A percentile compares a stretch with the other conserved stretches of the same genome.
phyloP scores from a whole-genome alignment of 53 echinoderm and acorn worm species.

The Echinometra lucunter region DNA sequence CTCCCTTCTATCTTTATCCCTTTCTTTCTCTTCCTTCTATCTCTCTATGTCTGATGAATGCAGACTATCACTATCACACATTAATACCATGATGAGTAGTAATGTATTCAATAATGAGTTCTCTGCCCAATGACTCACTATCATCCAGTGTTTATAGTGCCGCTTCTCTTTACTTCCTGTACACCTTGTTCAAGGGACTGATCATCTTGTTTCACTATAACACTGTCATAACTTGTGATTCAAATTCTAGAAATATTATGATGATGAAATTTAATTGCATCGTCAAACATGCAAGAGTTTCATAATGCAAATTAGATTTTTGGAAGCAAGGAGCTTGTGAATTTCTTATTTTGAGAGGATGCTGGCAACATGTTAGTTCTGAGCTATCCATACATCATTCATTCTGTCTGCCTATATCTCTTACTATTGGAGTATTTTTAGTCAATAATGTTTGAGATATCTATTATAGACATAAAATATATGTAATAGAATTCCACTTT shows the following conservation, averaged over 20 bases:
- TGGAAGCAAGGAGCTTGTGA: too few relatives aligned
- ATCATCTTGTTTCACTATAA: background rate
- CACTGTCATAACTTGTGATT: background rate
- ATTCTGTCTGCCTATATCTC: background rate
- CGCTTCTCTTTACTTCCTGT: background rate
- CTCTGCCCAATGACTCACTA: background rate
- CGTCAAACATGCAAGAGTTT: too few relatives aligned
- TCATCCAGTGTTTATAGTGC: background rate
- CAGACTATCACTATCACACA: constrained; percentile 36
- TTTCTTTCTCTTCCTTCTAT: background rate
- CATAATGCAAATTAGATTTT: too few relatives aligned
- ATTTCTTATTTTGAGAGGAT: background rate
- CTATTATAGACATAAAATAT: background rate
- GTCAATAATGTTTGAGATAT: background rate
- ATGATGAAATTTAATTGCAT: background rate
- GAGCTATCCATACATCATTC: background rate
- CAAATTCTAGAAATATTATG: background rate
- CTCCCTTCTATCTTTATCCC: background rate
- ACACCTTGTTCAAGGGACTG: background rate
- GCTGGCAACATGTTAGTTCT: background rate
- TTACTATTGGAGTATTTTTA: background rate
- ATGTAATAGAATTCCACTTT: background rate
- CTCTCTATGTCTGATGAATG: background rate
- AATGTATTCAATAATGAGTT: constrained; percentile 29
- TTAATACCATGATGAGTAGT: background rate